Conservation (phyloP, 2,888 invertebrate genomes). For the Melinopterus prodromus region DNA sequence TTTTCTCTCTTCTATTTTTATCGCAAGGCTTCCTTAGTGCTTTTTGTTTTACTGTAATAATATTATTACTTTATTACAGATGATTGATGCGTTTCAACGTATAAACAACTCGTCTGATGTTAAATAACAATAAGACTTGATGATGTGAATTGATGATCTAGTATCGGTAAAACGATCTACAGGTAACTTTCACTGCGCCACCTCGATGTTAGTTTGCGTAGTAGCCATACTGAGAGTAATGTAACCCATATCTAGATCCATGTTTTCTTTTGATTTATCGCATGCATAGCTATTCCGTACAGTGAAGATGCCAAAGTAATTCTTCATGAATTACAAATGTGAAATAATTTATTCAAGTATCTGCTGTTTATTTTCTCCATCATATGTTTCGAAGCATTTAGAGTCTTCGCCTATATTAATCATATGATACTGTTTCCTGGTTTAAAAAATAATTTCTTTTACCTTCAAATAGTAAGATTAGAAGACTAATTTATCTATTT, state of each 20-base stretch:
- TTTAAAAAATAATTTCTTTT: too few species aligned
- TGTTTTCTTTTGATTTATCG: background rate
- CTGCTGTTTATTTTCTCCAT: background rate
- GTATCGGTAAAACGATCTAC: background rate
- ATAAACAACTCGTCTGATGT: background rate
- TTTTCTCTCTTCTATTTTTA: background rate
- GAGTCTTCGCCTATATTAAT: too few species aligned
- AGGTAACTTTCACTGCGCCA: background rate
- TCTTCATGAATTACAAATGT: background rate
- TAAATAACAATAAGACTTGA: slow-evolving; percentile 4
- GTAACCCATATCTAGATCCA: background rate
- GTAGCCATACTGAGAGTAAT: background rate
- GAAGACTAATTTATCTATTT: too few species aligned
- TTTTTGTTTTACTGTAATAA: background rate
- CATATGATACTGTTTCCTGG: too few species aligned
- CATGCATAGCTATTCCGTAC: slow-evolving; percentile 4
- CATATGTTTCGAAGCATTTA: background rate
- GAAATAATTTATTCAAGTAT: background rate
- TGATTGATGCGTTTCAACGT: background rate
- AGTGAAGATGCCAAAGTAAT: background rate
- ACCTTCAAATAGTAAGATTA: too few species aligned
- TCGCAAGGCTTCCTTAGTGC: background rate
- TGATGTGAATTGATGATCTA: background rate
- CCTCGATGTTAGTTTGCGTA: background rate
- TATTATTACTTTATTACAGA: background rate